These are phyloP conservation scores for Philhelius pedissequus DNA, from an alignment of 2,888 invertebrate species.

Conservation along the genomic window DNA sequence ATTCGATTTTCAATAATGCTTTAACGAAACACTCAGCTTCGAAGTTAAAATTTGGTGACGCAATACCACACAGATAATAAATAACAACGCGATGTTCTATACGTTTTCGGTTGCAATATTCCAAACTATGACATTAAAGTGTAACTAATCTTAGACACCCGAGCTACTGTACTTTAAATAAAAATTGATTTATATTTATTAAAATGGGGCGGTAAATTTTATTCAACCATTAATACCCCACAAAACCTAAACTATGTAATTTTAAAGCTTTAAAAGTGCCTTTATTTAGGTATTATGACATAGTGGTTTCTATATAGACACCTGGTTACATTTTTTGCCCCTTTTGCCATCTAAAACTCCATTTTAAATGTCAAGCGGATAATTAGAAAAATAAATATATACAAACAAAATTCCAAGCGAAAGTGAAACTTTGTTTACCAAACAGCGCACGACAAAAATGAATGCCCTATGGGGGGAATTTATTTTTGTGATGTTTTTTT, in stretches of 20 bases:
- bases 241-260: too few relatives aligned
- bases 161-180: too few relatives aligned
- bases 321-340: not conserved
- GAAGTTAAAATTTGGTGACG: too few relatives aligned
- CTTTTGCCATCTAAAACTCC: not conserved
- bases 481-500: not conserved
- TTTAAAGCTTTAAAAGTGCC: not conserved
- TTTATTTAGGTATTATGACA: not conserved
- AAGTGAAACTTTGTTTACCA: slow-evolving; percentile 62
- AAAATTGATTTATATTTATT: too few relatives aligned
- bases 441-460: slow-evolving; percentile 39
- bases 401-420: slow-evolving; percentile 29
- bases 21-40: too few relatives aligned
- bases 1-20: too few relatives aligned
- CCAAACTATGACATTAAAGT: too few relatives aligned
- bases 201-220: too few relatives aligned
- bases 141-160: too few relatives aligned
- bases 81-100: too few relatives aligned
- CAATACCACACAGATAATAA: too few relatives aligned
- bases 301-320: not conserved
- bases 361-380: slow-evolving; percentile 55
- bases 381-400: slow-evolving; percentile 48
- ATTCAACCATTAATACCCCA: not conserved
- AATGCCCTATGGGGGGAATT: slow-evolving; percentile 27
- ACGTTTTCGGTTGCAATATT: too few relatives aligned